Evolutionary conservation across 1,140 invertebrate genomes (phyloP).

Genomic region (Anoplophora glabripennis): DNA sequence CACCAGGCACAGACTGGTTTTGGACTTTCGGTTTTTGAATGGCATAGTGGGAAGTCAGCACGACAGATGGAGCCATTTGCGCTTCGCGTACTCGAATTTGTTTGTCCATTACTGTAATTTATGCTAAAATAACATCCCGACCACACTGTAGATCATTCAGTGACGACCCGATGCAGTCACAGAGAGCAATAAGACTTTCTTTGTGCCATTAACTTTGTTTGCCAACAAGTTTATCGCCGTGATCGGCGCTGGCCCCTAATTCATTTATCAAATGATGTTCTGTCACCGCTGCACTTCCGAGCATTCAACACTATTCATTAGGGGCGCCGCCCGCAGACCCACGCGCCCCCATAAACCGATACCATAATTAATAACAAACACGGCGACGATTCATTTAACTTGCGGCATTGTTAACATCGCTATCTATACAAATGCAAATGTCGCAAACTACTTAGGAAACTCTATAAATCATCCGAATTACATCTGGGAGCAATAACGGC

Average conservation of each 20-base stretch:
- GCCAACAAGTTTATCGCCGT: too few relatives aligned
- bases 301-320: conserved; percentile 5
- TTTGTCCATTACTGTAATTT: too few relatives aligned
- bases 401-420: conserved; percentile 29
- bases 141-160: too few relatives aligned
- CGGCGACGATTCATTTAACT: conserved; percentile 29
- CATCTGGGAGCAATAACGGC: not conserved
- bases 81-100: too few relatives aligned
- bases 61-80: too few relatives aligned
- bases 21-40: too few relatives aligned
- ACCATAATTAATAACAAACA: conserved; percentile 26
- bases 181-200: too few relatives aligned
- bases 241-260: not conserved
- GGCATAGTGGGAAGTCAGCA: too few relatives aligned
- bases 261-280: conserved; percentile 6
- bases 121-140: too few relatives aligned
- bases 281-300: not conserved
- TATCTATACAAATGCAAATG: conserved; percentile 32
- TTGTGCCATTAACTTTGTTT: too few relatives aligned
- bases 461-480: conserved; percentile 28
- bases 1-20: too few relatives aligned
- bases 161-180: too few relatives aligned
- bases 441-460: conserved; percentile 22
- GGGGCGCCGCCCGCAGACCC: conserved; percentile 1
- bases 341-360: conserved; percentile 15